Evolutionary conservation across 2,113 vertebrate species (phyloP).

Genomic region (Serilophus lunatus): DNA sequence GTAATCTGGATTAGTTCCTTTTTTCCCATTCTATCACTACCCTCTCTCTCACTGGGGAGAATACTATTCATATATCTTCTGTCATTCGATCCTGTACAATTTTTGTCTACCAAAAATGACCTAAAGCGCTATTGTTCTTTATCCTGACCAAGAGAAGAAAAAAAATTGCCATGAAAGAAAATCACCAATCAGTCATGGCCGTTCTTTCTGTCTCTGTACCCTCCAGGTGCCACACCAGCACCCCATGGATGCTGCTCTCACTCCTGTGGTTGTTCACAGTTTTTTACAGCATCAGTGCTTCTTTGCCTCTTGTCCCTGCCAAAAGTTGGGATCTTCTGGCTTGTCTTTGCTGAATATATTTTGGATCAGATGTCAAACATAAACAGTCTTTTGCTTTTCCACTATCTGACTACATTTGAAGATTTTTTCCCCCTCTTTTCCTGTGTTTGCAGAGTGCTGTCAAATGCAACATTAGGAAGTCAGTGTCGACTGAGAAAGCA

Average conservation of each 20-base stretch:
- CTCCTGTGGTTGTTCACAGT: rapidly evolving
- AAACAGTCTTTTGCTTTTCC: neutral
- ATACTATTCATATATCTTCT: neutral
- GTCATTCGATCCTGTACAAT: neutral
- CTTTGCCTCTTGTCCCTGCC: neutral
- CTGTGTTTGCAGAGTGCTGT: neutral
- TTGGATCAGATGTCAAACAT: neutral
- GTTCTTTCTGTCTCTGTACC: neutral
- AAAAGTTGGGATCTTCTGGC: neutral
- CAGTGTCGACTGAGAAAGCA: neutral
- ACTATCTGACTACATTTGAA: neutral
- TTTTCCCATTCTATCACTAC: neutral
- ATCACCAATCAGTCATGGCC: neutral
- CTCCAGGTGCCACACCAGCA: neutral
- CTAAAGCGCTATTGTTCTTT: neutral
- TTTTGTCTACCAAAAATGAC: neutral
- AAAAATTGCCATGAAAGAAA: neutral
- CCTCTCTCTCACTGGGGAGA: neutral
- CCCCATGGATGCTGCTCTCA: neutral
- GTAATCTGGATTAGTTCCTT: rapidly evolving
- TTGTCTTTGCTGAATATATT: neutral
- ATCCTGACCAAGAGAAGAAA: neutral
- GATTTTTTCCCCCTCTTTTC: neutral
- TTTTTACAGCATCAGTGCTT: neutral
- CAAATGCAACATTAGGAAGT: neutral